These are phyloP conservation scores for Eilema griseolum DNA, from an alignment of 2,888 invertebrate species.

Conservation along the genomic window DNA sequence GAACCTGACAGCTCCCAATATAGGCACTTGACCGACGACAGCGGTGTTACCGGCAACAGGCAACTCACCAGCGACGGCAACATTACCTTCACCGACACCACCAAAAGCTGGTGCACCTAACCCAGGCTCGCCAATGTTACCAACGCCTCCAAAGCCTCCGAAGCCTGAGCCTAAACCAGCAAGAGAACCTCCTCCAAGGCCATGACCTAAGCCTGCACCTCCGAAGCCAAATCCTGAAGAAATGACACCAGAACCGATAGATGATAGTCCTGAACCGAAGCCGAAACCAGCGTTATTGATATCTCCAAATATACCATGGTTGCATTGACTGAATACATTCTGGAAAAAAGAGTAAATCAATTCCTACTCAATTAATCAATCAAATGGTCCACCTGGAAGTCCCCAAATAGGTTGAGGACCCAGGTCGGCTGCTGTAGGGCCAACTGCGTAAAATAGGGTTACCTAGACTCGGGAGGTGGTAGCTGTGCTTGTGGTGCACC, in stretches of 20 bases:
- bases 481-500: too few species aligned
- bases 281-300: background rate
- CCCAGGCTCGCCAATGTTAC: background rate
- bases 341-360: background rate
- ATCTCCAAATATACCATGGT: background rate
- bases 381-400: too few species aligned
- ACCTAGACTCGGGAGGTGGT: too few species aligned
- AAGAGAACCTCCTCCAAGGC: background rate
- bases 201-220: background rate
- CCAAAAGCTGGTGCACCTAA: constrained; percentile 9
- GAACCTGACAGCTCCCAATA: constrained; percentile 54
- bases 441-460: too few species aligned
- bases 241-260: background rate
- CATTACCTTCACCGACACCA: constrained; percentile 40
- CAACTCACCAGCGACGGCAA: constrained; percentile 53
- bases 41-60: constrained; percentile 51
- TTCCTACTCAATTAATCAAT: too few species aligned
- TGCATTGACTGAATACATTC: background rate
- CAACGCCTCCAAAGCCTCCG: background rate
- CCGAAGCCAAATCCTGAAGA: background rate
- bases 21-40: constrained; percentile 46
- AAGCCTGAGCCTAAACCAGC: background rate
- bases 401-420: too few species aligned
- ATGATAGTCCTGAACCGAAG: background rate
- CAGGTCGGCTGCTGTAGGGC: too few species aligned